phyloP scores from a whole-genome alignment of 2,797 vertebrate genomes.

The Notoglanidium macrostoma region DNA sequence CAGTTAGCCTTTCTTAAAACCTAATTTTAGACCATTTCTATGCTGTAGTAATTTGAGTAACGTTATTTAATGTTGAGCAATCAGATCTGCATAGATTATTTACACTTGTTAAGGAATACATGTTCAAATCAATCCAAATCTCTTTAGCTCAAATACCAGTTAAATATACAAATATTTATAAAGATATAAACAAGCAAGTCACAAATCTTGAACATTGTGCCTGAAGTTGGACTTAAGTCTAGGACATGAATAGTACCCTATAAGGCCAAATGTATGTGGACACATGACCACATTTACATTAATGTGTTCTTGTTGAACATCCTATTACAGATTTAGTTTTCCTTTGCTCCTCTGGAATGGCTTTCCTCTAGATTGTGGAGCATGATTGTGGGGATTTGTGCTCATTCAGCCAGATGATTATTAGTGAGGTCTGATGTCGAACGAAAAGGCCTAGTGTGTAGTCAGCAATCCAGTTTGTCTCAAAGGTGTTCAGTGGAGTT shows the following conservation, averaged over 20 bases:
- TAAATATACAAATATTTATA: background rate
- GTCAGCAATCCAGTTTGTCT: background rate
- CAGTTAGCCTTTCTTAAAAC: background rate
- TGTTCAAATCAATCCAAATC: background rate
- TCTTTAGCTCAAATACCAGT: background rate
- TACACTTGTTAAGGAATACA: background rate
- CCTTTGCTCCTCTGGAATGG: background rate
- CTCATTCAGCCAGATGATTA: background rate
- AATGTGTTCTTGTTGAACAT: background rate
- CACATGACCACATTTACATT: background rate
- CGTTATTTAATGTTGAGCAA: background rate
- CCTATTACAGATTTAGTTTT: background rate
- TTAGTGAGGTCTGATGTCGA: background rate
- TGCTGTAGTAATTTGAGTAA: background rate
- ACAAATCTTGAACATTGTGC: background rate
- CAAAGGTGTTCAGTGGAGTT: background rate
- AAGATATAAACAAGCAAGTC: background rate
- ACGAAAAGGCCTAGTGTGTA: background rate
- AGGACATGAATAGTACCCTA: background rate
- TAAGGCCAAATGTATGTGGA: background rate
- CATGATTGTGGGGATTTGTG: background rate
- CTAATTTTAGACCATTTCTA: background rate
- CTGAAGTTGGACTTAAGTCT: background rate
- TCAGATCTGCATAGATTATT: background rate
- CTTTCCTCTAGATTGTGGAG: background rate